These are phyloP conservation scores for Neomonachus schauinslandi DNA, from an alignment of 2,113 vertebrate species.

Conservation along the genomic window DNA sequence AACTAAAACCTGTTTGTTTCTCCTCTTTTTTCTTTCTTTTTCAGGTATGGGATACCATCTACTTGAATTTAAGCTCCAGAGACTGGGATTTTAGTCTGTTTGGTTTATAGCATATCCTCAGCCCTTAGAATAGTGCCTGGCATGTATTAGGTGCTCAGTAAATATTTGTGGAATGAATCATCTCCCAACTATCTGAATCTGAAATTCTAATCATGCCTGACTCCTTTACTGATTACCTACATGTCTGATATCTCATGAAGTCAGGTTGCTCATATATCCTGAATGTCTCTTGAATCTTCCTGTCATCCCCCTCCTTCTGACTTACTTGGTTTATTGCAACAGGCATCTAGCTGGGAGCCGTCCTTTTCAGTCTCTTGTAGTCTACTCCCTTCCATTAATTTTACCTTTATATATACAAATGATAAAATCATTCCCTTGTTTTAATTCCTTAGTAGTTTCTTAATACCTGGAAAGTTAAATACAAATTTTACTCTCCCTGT, in stretches of 20 bases:
- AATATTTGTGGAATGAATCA: slow-evolving; percentile 37
- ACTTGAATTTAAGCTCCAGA: slow-evolving; percentile 19
- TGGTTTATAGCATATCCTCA: neutral
- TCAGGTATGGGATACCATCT: neutral
- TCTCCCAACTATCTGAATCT: neutral
- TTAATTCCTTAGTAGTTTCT: slow-evolving; percentile 10
- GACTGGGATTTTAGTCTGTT: neutral
- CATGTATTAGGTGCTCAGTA: neutral
- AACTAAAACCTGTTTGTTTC: neutral
- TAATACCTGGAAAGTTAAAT: slow-evolving; percentile 1
- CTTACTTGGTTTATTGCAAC: neutral
- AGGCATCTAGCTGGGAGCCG: neutral
- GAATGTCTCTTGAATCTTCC: neutral
- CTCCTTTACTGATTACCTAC: slow-evolving; percentile 11
- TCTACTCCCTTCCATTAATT: neutral
- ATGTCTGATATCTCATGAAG: neutral
- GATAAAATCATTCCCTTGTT: neutral
- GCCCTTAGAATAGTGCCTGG: neutral
- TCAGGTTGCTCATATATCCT: neutral
- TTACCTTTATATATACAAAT: slow-evolving; percentile 37
- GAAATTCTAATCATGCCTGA: slow-evolving; percentile 20
- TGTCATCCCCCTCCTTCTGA: neutral
- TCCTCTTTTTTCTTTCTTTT: neutral
- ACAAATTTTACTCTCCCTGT: neutral
- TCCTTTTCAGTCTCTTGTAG: neutral